phyloP scores from a whole-genome alignment of 2,113 vertebrate genomes.

The Nothoprocta pentlandii region DNA sequence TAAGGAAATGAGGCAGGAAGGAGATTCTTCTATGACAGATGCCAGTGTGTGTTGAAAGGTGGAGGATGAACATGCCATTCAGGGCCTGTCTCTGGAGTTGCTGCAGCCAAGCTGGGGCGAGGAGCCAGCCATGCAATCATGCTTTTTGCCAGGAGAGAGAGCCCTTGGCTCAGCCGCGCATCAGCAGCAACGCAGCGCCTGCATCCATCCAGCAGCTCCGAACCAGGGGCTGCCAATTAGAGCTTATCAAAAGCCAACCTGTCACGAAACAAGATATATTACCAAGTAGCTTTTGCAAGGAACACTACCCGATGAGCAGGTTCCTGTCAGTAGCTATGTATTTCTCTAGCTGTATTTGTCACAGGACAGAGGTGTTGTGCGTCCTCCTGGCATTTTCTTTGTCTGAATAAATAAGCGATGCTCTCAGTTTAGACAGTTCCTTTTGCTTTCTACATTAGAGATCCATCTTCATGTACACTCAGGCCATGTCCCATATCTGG shows the following conservation, averaged over 20 bases:
- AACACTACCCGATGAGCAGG: neutral
- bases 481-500: neutral
- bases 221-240: neutral
- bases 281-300: neutral
- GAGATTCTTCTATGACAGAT: neutral
- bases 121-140: neutral
- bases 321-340: neutral
- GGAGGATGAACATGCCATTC: rapidly evolving
- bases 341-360: neutral
- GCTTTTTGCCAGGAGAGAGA: conserved; percentile 62
- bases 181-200: neutral
- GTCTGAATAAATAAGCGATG: neutral
- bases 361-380: neutral
- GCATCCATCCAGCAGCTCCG: rapidly evolving
- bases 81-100: rapidly evolving
- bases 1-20: neutral
- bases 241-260: neutral
- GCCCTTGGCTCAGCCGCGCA: neutral
- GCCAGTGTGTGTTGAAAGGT: neutral
- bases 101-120: neutral
- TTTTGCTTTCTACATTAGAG: rapidly evolving
- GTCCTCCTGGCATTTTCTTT: neutral
- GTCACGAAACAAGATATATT: neutral
- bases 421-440: neutral
- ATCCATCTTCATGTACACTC: neutral